phyloP scores from a whole-genome alignment of 1,140 invertebrate species.

The Acromyrmex charruanus region DNA sequence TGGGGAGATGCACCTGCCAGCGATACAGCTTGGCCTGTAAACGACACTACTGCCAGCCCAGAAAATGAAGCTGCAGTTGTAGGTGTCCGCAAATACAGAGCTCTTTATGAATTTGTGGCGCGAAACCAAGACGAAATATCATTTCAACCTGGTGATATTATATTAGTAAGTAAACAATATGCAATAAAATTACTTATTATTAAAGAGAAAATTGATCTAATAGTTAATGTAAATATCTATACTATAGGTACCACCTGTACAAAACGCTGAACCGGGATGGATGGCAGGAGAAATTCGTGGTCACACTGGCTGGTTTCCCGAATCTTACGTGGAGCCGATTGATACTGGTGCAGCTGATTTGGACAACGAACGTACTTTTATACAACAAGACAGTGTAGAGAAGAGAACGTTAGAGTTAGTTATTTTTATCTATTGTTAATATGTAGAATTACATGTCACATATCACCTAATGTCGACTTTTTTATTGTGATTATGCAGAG shows the following conservation, averaged over 20 bases:
- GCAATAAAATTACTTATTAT: background rate
- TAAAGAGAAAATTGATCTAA: background rate
- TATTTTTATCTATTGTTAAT: conserved; percentile 11
- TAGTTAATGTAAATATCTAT: conserved; percentile 1
- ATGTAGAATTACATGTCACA: background rate
- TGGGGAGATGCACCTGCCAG: conserved; percentile 84
- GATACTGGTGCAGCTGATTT: conserved; percentile 81
- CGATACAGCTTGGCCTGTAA: conserved; percentile 86
- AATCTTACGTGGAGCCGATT: conserved; percentile 97
- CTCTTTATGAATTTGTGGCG: conserved; percentile 97
- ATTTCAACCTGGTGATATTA: conserved; percentile 97
- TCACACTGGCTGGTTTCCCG: conserved; percentile 98
- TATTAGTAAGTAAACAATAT: conserved; percentile 88
- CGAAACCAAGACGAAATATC: conserved; percentile 97
- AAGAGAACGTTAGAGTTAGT: conserved; percentile 86
- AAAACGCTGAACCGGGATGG: conserved; percentile 98
- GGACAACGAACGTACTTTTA: conserved; percentile 73
- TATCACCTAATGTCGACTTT: background rate
- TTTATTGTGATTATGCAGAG: conserved; percentile 82
- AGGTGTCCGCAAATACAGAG: conserved; percentile 92
- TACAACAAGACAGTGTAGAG: conserved; percentile 84
- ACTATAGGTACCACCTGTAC: conserved; percentile 91
- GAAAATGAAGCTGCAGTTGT: conserved; percentile 81
- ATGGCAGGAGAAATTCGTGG: conserved; percentile 96
- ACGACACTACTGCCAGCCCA: conserved; percentile 78